These are phyloP conservation scores for Philopedon plagiatum DNA, from an alignment of 2,888 invertebrate genomes.

Conservation along the genomic window DNA sequence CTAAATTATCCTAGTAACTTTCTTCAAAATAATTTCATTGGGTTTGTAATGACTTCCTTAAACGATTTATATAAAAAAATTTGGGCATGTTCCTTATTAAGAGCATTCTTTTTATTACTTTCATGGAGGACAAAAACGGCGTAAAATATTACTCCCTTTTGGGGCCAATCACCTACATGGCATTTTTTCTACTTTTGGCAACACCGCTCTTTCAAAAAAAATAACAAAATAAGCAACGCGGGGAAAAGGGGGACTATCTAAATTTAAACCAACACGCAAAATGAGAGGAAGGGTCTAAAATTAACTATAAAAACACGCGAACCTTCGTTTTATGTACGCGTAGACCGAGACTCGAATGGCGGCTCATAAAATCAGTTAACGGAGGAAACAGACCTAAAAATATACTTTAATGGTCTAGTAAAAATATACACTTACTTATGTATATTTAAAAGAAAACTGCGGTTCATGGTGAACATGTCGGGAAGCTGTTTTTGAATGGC, in stretches of 20 bases:
- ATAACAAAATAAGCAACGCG: conserved; percentile 12
- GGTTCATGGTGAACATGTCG: neutral
- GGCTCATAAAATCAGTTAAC: conserved; percentile 45
- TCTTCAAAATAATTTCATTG: too few relatives aligned
- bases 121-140: too few relatives aligned
- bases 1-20: too few relatives aligned
- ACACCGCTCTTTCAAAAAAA: conserved; percentile 20
- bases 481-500: neutral
- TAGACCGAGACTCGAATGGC: conserved; percentile 36
- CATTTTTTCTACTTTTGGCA: conserved; percentile 9
- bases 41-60: too few relatives aligned
- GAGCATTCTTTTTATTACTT: too few relatives aligned
- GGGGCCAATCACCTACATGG: too few relatives aligned
- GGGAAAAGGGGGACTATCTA: conserved; percentile 23
- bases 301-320: conserved; percentile 45
- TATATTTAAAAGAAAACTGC: neutral
- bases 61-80: too few relatives aligned
- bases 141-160: too few relatives aligned
- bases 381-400: conserved; percentile 44
- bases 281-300: conserved; percentile 41
- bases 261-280: conserved; percentile 44
- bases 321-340: conserved; percentile 30
- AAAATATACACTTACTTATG: conserved; percentile 38
- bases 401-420: conserved; percentile 43
- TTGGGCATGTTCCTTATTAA: too few relatives aligned